Base-by-base conservation (phyloP, 92 coral and sea anemone genomes). In the Epizoanthus illoricatus region DNA sequence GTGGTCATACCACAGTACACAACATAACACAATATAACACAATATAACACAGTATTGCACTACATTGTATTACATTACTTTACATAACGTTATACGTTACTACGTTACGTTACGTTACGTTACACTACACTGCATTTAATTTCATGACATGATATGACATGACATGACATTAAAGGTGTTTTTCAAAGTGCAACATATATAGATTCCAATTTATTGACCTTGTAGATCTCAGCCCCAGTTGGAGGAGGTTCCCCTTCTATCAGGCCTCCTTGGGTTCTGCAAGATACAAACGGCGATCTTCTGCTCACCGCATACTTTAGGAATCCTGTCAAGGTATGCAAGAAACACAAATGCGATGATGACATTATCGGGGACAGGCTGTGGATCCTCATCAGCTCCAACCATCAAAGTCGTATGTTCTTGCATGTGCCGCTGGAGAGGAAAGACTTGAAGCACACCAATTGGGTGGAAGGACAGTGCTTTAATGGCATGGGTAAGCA, bases 391-490 rank as follows among this genome's bases (percentile, higher is more conserved):
- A 60, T 68, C 10, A 8, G 28, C 4, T 41, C 59, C 62, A 57
- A 20, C 47, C 39, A 56, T 5, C 42, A 45, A 13, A 41, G 49
- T 21, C 70, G 79, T 59, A 55, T 58, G 39, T 69, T 61, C 36
- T 12, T 62, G 47, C 70, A 39, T 63, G 67, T 86, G 3, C 88
- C 85, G 36, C 43, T 55, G 61, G 69, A 79, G 5, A 66, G 76
- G 58, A 79, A 43, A 65, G 75, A 42, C 16, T 59, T 86, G 64
- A 45, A 62, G 7, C 71, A 42, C 52, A 78, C 82, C 2, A 49
- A 86, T 20, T 86, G 88, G 88, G 85, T 86, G 54, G 70, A 79
- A 56, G 88, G 88, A 61, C 16, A 11, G 49, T 85, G 88, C 59
- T 85, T 85, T 45, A 6, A 16, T 13, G 40, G 56, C 16, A 85